These are phyloP conservation scores for Nautilus pompilius DNA, from an alignment of 1,140 invertebrate species.

Conservation along the genomic window DNA sequence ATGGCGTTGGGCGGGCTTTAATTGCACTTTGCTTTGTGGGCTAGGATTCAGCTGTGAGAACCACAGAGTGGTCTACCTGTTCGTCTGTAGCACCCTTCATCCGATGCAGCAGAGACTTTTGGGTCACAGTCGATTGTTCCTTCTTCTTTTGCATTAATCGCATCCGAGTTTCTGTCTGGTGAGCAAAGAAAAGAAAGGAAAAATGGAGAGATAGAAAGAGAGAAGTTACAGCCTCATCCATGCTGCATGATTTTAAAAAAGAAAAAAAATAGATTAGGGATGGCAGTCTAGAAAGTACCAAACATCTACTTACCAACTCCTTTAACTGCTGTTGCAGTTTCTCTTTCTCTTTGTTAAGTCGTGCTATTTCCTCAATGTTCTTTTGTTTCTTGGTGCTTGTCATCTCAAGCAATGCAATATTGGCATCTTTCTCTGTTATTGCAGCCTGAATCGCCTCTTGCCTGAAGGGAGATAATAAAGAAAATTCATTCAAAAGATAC, in stretches of 20 bases:
- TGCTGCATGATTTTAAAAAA: too few relatives aligned
- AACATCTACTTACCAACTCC: conserved; percentile 45
- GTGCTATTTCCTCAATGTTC: conserved; percentile 49
- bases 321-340: conserved; percentile 50
- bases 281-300: neutral
- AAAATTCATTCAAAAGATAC: too few relatives aligned
- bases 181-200: neutral
- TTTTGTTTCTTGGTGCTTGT: conserved; percentile 61
- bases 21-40: too few relatives aligned
- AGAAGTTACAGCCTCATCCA: too few relatives aligned
- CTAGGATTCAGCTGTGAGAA: conserved; percentile 19
- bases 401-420: conserved; percentile 78
- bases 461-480: conserved; percentile 57
- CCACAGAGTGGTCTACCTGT: conserved; percentile 21
- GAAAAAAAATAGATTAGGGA: neutral
- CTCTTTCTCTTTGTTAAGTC: conserved; percentile 50
- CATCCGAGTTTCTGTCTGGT: conserved; percentile 37
- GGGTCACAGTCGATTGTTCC: conserved; percentile 10
- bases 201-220: neutral
- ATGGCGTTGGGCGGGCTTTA: too few relatives aligned
- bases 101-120: conserved; percentile 14
- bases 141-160: conserved; percentile 29
- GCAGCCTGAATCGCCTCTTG: conserved; percentile 77
- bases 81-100: conserved; percentile 20
- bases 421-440: conserved; percentile 82